A percentile compares a stretch with the other conserved stretches of the same genome.
phyloP scores from a whole-genome alignment of 2,888 invertebrate genomes.

The Philopedon plagiatum region DNA sequence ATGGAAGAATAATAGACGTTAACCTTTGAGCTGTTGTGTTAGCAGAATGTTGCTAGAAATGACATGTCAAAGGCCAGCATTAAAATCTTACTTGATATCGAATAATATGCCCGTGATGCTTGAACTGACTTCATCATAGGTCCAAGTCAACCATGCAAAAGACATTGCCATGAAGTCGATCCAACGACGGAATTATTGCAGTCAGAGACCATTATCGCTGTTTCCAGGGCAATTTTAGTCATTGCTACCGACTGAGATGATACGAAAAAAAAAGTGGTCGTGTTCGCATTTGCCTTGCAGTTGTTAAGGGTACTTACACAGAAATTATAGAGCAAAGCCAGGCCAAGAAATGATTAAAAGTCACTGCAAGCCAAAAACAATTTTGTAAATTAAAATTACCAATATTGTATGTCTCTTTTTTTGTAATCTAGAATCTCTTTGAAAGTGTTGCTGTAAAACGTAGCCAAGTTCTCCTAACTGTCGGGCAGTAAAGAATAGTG shows the following conservation, averaged over 20 bases:
- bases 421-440: too few relatives aligned
- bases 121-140: not conserved
- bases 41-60: too few relatives aligned
- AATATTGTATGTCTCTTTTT: too few relatives aligned
- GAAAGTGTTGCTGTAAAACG: too few relatives aligned
- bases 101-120: not conserved
- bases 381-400: not conserved
- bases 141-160: constrained; percentile 21
- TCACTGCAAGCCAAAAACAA: not conserved
- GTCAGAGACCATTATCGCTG: constrained; percentile 36
- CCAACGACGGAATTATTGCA: constrained; percentile 32
- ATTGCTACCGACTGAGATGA: constrained; percentile 30
- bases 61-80: too few relatives aligned
- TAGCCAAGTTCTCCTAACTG: too few relatives aligned
- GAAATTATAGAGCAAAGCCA: constrained; percentile 1
- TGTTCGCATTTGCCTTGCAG: constrained; percentile 17
- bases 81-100: too few relatives aligned
- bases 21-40: too few relatives aligned
- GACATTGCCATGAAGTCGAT: constrained; percentile 37
- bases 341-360: not conserved
- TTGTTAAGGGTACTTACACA: constrained; percentile 13
- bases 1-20: too few relatives aligned
- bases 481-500: too few relatives aligned
- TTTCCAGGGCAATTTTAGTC: constrained; percentile 39
- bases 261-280: constrained; percentile 24